Conservation (phyloP, 64 coral and sea anemone species). For the Actinia equina region DNA sequence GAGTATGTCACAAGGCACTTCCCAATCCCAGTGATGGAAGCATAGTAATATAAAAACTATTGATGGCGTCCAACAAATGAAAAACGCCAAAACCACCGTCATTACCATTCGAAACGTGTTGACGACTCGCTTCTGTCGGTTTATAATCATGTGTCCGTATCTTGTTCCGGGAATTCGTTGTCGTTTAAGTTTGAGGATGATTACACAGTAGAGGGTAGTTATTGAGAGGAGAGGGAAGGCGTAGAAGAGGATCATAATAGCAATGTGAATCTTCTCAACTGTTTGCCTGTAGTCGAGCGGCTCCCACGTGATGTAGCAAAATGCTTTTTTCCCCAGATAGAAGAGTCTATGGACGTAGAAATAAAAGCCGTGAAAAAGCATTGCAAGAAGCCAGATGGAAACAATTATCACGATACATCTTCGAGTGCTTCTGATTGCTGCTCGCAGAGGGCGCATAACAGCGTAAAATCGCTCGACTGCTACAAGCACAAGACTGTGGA, state of each 20-base stretch:
- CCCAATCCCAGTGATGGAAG: not conserved
- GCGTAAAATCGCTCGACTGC: constrained; percentile 64
- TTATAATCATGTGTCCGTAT: constrained; percentile 24
- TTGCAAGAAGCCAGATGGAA: not conserved
- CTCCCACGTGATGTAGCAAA: not conserved
- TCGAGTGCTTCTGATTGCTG: constrained; percentile 7
- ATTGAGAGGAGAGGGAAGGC: not conserved
- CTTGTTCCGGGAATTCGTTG: constrained; percentile 21
- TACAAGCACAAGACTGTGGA: constrained; percentile 68
- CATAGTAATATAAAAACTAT: not conserved
- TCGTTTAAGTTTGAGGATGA: constrained; percentile 10
- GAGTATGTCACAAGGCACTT: not conserved
- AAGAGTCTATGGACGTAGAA: not conserved
- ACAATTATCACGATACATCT: not conserved
- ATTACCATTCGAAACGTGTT: constrained; percentile 30
- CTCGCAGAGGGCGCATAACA: constrained; percentile 59
- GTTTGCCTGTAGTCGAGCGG: not conserved
- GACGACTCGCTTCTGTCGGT: constrained; percentile 14
- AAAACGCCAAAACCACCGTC: constrained; percentile 23
- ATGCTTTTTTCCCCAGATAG: not conserved
- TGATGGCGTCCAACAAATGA: constrained; percentile 18
- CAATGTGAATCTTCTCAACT: not conserved
- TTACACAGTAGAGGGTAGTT: constrained; percentile 1
- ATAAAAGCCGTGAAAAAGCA: not conserved
- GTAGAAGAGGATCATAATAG: constrained; percentile 2